These are phyloP conservation scores for Zaprionus nigranus DNA, from an alignment of 1,140 invertebrate genomes.

Conservation along the genomic window DNA sequence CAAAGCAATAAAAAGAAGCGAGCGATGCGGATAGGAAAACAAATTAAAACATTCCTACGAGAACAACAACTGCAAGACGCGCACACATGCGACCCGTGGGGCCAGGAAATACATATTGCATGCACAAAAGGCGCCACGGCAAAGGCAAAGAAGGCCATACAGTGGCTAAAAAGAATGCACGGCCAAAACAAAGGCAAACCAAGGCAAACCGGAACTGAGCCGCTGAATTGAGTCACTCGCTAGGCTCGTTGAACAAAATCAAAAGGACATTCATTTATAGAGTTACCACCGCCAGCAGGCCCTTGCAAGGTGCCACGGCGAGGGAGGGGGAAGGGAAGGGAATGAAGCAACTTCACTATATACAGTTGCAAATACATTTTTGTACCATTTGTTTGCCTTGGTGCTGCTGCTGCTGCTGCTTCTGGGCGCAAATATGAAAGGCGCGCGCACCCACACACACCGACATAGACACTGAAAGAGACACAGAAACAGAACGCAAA, in stretches of 20 bases:
- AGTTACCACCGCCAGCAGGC: conserved; percentile 44
- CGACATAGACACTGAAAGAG: conserved; percentile 32
- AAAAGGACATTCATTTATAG: conserved; percentile 83
- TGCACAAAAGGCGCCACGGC: conserved; percentile 38
- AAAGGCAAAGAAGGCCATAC: conserved; percentile 24
- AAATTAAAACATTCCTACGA: conserved; percentile 83
- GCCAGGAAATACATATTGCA: conserved; percentile 43
- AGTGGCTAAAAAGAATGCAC: conserved; percentile 61
- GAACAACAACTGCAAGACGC: conserved; percentile 48
- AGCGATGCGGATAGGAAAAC: conserved; percentile 78
- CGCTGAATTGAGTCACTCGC: conserved; percentile 80
- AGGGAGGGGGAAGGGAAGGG: conserved; percentile 3
- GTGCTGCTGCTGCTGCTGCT: conserved; percentile 30
- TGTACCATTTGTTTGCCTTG: conserved; percentile 75
- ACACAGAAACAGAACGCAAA: conserved; percentile 27
- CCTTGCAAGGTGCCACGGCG: neutral
- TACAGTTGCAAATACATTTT: conserved; percentile 79
- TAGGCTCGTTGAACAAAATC: conserved; percentile 83
- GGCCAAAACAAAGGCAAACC: conserved; percentile 65
- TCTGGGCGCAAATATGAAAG: conserved; percentile 71
- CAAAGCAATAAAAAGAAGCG: conserved; percentile 77
- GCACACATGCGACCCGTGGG: conserved; percentile 33
- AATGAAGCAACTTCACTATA: conserved; percentile 36
- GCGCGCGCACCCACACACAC: conserved; percentile 57
- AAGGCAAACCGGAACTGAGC: conserved; percentile 49